These are phyloP conservation scores for Lithobius niger DNA, from an alignment of 1,140 invertebrate genomes.

Conservation along the genomic window DNA sequence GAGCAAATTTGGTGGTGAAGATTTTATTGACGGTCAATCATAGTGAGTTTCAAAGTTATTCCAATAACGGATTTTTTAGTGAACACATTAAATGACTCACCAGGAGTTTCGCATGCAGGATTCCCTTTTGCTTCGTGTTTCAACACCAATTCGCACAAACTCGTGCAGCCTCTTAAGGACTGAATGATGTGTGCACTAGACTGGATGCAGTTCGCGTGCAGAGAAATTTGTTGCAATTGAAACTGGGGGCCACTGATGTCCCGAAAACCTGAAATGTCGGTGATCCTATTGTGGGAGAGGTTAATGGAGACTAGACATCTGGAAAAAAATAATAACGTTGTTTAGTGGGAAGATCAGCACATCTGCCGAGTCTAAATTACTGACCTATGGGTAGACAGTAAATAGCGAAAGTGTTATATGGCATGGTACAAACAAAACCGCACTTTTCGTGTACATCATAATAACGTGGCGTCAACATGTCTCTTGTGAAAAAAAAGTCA, in stretches of 20 bases:
- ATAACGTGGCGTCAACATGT: no score
- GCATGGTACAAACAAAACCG: no score
- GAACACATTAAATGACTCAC: no score
- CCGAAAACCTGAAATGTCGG: neutral
- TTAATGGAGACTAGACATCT: conserved; percentile 8
- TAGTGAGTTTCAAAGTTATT: no score
- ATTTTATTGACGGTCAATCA: no score
- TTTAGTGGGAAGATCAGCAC: neutral
- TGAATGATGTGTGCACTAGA: conserved; percentile 1
- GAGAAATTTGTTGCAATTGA: conserved; percentile 6
- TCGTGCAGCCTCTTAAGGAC: neutral
- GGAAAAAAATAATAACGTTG: neutral
- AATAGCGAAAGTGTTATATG: no score
- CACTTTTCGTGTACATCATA: no score
- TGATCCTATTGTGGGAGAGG: conserved; percentile 3
- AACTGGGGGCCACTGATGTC: neutral
- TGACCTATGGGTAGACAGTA: no score
- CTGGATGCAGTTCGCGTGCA: conserved; percentile 2
- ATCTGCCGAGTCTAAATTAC: no score
- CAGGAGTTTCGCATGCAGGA: neutral
- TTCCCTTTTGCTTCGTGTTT: conserved; percentile 3
- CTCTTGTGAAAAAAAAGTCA: no score
- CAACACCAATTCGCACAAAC: neutral
- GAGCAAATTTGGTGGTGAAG: no score
- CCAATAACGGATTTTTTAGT: no score